phyloP scores from a whole-genome alignment of 2,888 invertebrate species.

The Reticulitermes lucifugus region DNA sequence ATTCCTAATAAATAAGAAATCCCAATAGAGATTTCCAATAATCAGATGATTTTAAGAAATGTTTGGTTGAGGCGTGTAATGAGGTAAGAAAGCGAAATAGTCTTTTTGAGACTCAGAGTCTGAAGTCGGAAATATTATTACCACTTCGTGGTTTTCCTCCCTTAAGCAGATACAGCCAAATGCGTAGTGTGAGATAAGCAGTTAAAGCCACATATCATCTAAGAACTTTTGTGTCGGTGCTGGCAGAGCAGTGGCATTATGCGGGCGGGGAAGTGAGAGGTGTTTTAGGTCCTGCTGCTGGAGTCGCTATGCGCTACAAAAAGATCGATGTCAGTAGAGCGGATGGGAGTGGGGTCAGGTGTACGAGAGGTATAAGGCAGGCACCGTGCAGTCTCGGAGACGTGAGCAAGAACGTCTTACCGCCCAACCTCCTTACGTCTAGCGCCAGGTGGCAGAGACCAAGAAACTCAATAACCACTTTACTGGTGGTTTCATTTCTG shows the following conservation, averaged over 20 bases:
- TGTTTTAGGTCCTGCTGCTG: neutral
- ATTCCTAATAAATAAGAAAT: no score
- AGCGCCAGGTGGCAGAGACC: neutral
- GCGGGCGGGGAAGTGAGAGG: conserved; percentile 16
- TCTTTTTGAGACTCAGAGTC: no score
- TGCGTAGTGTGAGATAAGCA: no score
- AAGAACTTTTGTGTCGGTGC: no score
- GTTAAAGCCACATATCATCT: no score
- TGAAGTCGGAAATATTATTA: no score
- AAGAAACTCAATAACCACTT: neutral
- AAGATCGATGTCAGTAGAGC: conserved; percentile 26
- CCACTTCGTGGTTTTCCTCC: no score
- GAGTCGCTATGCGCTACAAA: conserved; percentile 5
- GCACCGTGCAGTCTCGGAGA: neutral
- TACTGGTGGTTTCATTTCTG: neutral
- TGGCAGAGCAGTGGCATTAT: conserved; percentile 6
- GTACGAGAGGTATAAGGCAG: neutral
- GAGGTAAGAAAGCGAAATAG: no score
- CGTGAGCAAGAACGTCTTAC: neutral
- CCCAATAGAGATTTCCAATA: no score
- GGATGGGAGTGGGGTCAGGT: conserved; percentile 30
- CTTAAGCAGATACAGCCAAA: no score
- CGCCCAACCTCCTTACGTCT: neutral
- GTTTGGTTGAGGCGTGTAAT: no score
- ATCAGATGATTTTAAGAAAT: no score